phyloP scores from a whole-genome alignment of 2,888 invertebrate species.

The Apamea crenata region DNA sequence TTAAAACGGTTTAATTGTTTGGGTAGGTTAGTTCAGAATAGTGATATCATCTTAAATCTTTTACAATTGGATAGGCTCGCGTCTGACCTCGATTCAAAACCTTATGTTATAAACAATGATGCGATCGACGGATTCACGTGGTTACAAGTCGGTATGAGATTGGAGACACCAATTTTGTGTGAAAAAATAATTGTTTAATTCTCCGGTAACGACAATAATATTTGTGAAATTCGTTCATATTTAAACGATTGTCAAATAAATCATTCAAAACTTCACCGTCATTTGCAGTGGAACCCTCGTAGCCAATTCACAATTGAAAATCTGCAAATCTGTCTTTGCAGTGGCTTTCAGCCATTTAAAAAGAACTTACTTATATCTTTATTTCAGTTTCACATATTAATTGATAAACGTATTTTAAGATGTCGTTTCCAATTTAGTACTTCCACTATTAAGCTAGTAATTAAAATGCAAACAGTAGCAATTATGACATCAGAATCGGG shows the following conservation, averaged over 20 bases:
- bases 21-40: background rate
- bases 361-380: background rate
- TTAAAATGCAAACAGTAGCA: conserved; percentile 76
- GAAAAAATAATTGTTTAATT: background rate
- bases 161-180: background rate
- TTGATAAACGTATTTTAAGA: conserved; percentile 30
- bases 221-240: background rate
- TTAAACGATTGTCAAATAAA: background rate
- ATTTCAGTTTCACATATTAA: conserved; percentile 5
- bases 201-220: background rate
- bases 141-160: background rate
- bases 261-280: background rate
- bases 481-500: conserved; percentile 78
- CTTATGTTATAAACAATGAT: background rate
- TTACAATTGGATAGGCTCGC: background rate
- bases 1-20: conserved; percentile 10
- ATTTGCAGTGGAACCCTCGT: background rate
- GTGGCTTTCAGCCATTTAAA: background rate
- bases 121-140: background rate
- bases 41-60: background rate
- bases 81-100: background rate
- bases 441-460: conserved; percentile 64
- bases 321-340: background rate
- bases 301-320: background rate
- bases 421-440: conserved; percentile 41